phyloP scores from a whole-genome alignment of 2,797 vertebrate species.

The Hemibagrus guttatus region DNA sequence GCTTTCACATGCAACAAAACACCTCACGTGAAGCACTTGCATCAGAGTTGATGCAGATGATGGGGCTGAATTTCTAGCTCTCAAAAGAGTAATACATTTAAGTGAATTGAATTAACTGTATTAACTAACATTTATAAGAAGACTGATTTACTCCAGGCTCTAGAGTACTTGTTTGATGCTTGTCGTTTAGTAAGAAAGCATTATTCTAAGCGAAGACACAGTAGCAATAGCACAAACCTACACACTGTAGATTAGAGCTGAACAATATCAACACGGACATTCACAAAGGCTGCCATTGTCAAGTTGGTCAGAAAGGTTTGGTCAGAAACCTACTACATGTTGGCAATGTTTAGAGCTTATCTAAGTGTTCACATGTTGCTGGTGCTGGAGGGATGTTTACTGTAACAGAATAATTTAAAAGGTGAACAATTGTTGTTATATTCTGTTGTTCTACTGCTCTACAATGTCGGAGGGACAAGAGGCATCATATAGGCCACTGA shows the following conservation, averaged over 20 bases:
- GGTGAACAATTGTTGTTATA: too few relatives aligned
- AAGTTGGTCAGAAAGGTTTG: background rate
- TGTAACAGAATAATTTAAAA: background rate
- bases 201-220: background rate
- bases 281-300: background rate
- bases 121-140: background rate
- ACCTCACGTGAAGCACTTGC: background rate
- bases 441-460: background rate
- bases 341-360: background rate
- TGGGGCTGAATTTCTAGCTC: background rate
- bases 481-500: background rate
- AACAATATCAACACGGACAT: background rate
- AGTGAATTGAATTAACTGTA: background rate
- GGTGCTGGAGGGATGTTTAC: background rate
- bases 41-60: background rate
- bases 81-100: background rate
- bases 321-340: too few relatives aligned
- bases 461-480: too few relatives aligned
- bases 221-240: background rate
- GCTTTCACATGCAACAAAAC: background rate
- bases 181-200: background rate
- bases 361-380: background rate
- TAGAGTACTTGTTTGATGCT: background rate
- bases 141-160: background rate
- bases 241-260: background rate